Conservation (phyloP, 1,140 invertebrate species). For the Ganaspis sp. region DNA sequence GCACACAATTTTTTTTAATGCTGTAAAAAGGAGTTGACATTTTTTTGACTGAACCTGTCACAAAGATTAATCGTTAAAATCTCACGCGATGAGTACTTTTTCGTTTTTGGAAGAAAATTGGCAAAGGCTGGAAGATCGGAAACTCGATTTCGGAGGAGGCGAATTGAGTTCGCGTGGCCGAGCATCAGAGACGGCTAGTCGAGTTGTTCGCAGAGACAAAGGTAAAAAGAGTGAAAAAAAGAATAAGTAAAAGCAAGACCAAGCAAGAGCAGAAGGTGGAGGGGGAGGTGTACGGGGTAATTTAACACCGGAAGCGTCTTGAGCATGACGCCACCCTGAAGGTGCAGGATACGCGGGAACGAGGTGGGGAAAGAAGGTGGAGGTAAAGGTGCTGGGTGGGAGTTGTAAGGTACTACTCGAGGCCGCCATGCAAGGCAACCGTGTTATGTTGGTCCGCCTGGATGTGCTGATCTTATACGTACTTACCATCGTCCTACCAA, state of each 20-base stretch:
- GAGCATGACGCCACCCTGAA: slow-evolving; percentile 77
- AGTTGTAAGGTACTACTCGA: slow-evolving; percentile 66
- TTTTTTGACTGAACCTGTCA: slow-evolving; percentile 9
- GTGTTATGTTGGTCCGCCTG: slow-evolving; percentile 34
- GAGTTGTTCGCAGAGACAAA: slow-evolving; percentile 52
- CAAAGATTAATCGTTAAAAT: slow-evolving; percentile 2
- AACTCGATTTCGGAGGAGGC: slow-evolving; percentile 37
- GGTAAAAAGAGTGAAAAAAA: slow-evolving; percentile 44
- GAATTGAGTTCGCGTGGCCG: slow-evolving; percentile 39
- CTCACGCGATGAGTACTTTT: neutral
- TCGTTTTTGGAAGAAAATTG: neutral
- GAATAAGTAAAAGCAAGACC: slow-evolving; percentile 46
- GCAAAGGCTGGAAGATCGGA: neutral
- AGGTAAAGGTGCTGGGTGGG: slow-evolving; percentile 62
- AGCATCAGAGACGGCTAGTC: slow-evolving; percentile 22
- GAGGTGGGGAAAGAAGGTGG: slow-evolving; percentile 62
- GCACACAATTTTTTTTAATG: too few relatives aligned
- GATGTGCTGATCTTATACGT: slow-evolving; percentile 33
- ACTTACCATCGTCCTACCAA: slow-evolving; percentile 39
- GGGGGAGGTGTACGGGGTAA: slow-evolving; percentile 67
- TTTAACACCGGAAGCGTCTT: slow-evolving; percentile 77
- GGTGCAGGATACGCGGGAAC: slow-evolving; percentile 72
- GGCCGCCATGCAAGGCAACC: slow-evolving; percentile 66
- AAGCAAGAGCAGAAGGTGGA: neutral
- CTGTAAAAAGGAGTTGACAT: too few relatives aligned